These are phyloP conservation scores for Rafetus swinhoei DNA, from an alignment of 2,113 vertebrate species.

Conservation along the genomic window DNA sequence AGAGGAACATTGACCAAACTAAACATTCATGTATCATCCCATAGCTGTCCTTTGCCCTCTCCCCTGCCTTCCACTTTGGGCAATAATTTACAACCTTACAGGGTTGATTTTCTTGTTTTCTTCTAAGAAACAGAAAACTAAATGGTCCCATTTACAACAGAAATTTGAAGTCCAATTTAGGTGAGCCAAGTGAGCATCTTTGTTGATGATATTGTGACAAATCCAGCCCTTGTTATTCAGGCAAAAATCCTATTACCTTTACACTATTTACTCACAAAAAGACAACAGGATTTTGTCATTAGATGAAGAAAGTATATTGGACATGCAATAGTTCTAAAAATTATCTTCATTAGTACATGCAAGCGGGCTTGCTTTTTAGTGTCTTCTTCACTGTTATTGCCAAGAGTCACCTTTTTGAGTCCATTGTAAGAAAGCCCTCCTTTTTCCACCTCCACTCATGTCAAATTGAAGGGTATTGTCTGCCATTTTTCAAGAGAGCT, in stretches of 20 bases:
- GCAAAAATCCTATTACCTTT: not conserved
- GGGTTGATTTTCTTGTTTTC: not conserved
- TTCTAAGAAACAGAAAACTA: not conserved
- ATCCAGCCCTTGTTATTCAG: not conserved
- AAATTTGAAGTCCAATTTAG: not conserved
- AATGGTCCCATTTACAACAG: not conserved
- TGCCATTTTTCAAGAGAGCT: not conserved
- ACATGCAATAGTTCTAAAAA: not conserved
- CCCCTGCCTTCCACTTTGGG: not conserved
- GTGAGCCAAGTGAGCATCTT: not conserved
- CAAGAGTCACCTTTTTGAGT: not conserved
- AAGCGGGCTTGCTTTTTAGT: not conserved
- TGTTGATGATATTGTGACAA: not conserved
- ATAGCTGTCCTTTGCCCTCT: not conserved
- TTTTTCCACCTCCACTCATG: not conserved
- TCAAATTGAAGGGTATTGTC: not conserved
- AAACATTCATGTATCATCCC: not conserved
- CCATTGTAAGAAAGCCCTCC: not conserved
- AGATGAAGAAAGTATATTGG: not conserved
- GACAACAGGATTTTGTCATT: not conserved
- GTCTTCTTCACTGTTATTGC: conserved; percentile 5
- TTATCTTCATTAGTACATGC: not conserved
- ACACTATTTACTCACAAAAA: not conserved
- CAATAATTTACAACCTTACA: not conserved
- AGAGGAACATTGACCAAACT: not conserved